These are phyloP conservation scores for Pheosia tremula DNA, from an alignment of 2,888 invertebrate species.

Conservation along the genomic window DNA sequence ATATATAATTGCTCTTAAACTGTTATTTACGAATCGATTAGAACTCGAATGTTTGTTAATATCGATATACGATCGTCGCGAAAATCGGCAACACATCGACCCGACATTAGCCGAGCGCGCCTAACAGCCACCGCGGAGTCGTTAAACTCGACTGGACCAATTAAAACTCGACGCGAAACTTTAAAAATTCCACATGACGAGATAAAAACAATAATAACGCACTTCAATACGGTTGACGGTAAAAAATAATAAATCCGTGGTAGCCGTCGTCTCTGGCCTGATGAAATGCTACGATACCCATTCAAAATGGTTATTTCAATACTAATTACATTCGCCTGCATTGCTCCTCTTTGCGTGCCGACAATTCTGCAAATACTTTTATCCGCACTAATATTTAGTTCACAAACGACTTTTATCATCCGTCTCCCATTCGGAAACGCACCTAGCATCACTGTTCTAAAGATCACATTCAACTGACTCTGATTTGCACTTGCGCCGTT, in stretches of 20 bases:
- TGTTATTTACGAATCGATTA: slow-evolving; percentile 39
- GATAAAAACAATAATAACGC: slow-evolving; percentile 84
- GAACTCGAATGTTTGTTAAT: slow-evolving; percentile 27
- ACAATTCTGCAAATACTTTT: slow-evolving; percentile 82
- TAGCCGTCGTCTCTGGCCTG: slow-evolving; percentile 50
- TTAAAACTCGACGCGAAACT: slow-evolving; percentile 77
- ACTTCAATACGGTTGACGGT: slow-evolving; percentile 73
- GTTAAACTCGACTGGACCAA: slow-evolving; percentile 79
- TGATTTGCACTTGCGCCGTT: slow-evolving; percentile 30
- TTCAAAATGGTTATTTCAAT: slow-evolving; percentile 82
- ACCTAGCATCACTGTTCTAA: slow-evolving; percentile 10
- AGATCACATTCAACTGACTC: slow-evolving; percentile 12
- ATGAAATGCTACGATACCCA: slow-evolving; percentile 80
- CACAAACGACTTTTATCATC: slow-evolving; percentile 36
- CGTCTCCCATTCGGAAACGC: slow-evolving; percentile 19
- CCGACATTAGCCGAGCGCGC: slow-evolving; percentile 54
- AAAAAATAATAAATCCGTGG: slow-evolving; percentile 82
- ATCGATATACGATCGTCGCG: slow-evolving; percentile 15
- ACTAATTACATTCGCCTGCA: slow-evolving; percentile 82
- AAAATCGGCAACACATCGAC: slow-evolving; percentile 37
- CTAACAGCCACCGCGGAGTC: slow-evolving; percentile 66
- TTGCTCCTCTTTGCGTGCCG: slow-evolving; percentile 76
- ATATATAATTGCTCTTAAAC: slow-evolving; percentile 26
- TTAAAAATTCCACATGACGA: slow-evolving; percentile 76
- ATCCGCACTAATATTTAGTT: slow-evolving; percentile 63